phyloP scores from a whole-genome alignment of 1,140 invertebrate species.

The Leptinotarsa defecta region DNA sequence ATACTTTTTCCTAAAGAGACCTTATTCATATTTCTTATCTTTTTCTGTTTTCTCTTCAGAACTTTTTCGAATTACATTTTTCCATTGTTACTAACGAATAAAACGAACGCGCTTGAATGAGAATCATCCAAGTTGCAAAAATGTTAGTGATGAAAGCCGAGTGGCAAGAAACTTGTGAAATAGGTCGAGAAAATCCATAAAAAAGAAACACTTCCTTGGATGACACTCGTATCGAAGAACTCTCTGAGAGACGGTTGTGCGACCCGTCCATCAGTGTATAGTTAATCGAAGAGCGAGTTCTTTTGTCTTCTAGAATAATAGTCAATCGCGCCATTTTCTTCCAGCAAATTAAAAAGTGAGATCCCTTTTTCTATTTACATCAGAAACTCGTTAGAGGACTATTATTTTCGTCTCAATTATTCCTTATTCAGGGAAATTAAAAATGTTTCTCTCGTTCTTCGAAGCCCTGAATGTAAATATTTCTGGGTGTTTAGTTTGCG shows the following conservation, averaged over 20 bases:
- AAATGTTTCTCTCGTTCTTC: not conserved
- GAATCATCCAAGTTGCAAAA: too few relatives aligned
- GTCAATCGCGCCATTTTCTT: not conserved
- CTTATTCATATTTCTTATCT: too few relatives aligned
- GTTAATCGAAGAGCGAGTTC: not conserved
- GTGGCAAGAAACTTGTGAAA: too few relatives aligned
- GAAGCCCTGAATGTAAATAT: not conserved
- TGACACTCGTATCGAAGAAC: too few relatives aligned
- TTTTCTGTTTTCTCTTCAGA: too few relatives aligned
- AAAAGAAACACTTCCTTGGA: too few relatives aligned
- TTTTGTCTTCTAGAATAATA: not conserved
- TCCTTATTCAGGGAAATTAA: not conserved
- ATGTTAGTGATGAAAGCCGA: too few relatives aligned
- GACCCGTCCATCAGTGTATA: not conserved
- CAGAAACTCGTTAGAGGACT: conserved; percentile 1
- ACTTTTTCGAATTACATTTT: too few relatives aligned
- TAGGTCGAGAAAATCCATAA: too few relatives aligned
- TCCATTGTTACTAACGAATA: too few relatives aligned
- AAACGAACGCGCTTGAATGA: too few relatives aligned
- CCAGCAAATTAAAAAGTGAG: not conserved
- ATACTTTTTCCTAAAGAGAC: too few relatives aligned
- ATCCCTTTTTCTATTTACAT: conserved; percentile 1
- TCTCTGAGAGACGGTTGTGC: not conserved
- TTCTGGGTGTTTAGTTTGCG: not conserved
- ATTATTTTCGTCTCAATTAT: not conserved